Base-by-base conservation (phyloP, 2,888 invertebrate genomes). In the Lacanobia wlatinum region DNA sequence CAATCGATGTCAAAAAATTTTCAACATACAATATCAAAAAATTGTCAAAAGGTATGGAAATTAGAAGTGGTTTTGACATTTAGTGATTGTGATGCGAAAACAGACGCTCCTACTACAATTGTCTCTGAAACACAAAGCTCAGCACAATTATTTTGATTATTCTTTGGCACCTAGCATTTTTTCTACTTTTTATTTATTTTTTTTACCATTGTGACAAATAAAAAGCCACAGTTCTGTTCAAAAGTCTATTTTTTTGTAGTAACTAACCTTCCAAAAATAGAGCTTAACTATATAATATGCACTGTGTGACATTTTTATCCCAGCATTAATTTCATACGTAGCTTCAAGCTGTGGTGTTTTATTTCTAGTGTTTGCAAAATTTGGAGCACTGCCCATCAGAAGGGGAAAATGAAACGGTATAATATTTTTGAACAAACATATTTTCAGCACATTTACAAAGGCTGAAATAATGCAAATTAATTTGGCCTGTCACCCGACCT, bases 371-470 rank as follows among this genome's bases (percentile, higher is more conserved):
- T 66, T 66, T 28, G n/a, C 63, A 68, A 74, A 73, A 76, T 80
- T 84, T 84, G 82, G 77, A 80, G 55, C 55, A 38, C 61, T 75
- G 82, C 84, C 82, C 82, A 82, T 82, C 74, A 78, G 10, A 40
- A 23, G 21, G 43, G 53, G 38, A 34, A 64, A 78, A 80, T 60
- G 21, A 70, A 67, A 73, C 28, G 16, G 18, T 61, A 34, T 61
- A 40, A 71, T 40, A 66, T 64, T 12, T 62, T 74, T 66, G 38
- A 58, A 23, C 59, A 71, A 82, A 71, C 34, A 76, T 62, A 82
- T 66, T 82, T 70, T 12, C 66, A 55, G 43, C 63, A 68, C 55
- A 69, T 74, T 70, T 59, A 18, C 14, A 61, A 55, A 38, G 56
- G 23, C 38, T 56, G 63, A 69, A 75, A 71, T 63, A 52, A 81